phyloP scores from a whole-genome alignment of 2,113 vertebrate genomes.

The Peromyscus californicus region DNA sequence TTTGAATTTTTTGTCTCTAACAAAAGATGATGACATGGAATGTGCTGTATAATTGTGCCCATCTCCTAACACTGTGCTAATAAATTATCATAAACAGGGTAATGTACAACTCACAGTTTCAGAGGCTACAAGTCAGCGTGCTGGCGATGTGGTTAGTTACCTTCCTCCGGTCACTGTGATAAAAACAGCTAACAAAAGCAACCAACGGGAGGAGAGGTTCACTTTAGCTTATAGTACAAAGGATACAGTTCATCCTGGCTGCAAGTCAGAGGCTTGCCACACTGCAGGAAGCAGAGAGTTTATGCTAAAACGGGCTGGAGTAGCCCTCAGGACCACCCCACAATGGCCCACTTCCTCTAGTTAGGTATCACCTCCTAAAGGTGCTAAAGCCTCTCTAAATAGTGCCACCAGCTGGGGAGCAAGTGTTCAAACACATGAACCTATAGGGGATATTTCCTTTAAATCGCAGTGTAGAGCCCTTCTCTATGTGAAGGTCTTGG shows the following conservation, averaged over 20 bases:
- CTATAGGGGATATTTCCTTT: not conserved
- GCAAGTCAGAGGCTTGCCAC: not conserved
- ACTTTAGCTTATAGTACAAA: not conserved
- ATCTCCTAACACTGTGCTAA: not conserved
- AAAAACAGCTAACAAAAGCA: not conserved
- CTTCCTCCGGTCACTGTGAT: not conserved
- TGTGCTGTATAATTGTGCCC: not conserved
- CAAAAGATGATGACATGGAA: not conserved
- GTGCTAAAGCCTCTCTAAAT: not conserved
- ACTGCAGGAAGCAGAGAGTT: not conserved
- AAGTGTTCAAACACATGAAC: not conserved
- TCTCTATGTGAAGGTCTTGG: not conserved
- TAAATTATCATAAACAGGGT: not conserved
- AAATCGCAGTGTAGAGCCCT: not conserved
- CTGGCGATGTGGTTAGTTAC: not conserved
- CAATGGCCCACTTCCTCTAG: not conserved
- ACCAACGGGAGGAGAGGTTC: not conserved
- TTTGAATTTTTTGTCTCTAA: conserved; percentile 13
- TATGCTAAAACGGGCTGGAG: not conserved
- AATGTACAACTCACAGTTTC: conserved; percentile 17
- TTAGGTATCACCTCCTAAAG: not conserved
- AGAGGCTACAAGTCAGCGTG: not conserved
- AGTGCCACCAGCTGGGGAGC: not conserved
- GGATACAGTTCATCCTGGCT: not conserved
- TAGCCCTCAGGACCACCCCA: not conserved